Percentiles rank a stretch among this genome's conserved stretches.
phyloP scores from a whole-genome alignment of 2,797 vertebrate species.

The Kryptopterus vitreolus region DNA sequence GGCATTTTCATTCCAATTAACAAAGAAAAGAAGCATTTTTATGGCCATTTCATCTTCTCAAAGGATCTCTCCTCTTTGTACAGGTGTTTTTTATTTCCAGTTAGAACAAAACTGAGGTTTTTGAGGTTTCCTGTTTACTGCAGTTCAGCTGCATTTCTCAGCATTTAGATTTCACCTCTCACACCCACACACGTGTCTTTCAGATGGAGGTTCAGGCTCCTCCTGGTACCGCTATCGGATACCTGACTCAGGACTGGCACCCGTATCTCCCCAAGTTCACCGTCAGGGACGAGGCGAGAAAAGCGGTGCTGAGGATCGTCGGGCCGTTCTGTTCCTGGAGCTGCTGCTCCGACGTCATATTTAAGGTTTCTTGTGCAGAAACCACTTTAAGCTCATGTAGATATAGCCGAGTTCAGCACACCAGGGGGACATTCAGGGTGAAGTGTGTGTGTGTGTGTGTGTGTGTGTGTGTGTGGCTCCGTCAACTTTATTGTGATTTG shows the following conservation, averaged over 20 bases:
- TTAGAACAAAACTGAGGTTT: no score
- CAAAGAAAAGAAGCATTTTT: no score
- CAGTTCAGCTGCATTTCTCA: no score
- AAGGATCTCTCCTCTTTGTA: no score
- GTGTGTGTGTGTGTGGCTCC: background rate
- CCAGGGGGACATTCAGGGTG: no score
- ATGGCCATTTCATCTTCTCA: no score
- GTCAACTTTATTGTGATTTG: background rate
- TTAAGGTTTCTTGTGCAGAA: conserved; percentile 70
- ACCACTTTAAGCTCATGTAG: no score
- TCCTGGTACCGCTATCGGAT: conserved; percentile 75
- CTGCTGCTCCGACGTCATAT: conserved; percentile 77
- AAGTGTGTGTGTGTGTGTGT: background rate
- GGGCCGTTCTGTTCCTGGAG: conserved; percentile 74
- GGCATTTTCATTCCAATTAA: no score
- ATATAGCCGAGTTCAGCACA: background rate
- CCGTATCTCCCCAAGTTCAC: conserved; percentile 75
- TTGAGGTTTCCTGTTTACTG: background rate
- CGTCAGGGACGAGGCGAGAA: conserved; percentile 72
- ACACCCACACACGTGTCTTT: conserved; percentile 1
- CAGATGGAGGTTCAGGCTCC: conserved; percentile 82
- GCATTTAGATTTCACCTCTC: no score
- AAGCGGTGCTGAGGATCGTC: conserved; percentile 67
- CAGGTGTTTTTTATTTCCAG: no score
- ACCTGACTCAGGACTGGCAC: conserved; percentile 78